Evolutionary conservation across 2,888 invertebrate species (phyloP).

Genomic region (Aphodius sticticus): DNA sequence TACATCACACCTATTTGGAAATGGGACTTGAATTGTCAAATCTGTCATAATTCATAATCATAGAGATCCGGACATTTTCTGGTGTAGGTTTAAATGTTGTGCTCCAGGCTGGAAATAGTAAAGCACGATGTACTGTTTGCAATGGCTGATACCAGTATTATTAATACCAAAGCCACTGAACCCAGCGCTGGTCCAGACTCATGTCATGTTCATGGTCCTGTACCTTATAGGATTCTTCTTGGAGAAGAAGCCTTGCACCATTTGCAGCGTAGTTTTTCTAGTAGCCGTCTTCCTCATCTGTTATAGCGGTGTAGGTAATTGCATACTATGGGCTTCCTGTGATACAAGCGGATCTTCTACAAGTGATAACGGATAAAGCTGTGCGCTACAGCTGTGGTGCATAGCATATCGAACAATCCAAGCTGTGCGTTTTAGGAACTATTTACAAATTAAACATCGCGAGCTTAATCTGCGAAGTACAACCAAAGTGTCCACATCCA

Average conservation of each 20-base stretch:
- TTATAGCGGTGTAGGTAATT: conserved; percentile 95
- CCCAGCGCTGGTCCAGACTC: conserved; percentile 93
- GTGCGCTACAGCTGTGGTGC: not conserved
- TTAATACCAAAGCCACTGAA: conserved; percentile 98
- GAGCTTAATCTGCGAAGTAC: not conserved
- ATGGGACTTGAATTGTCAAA: not conserved
- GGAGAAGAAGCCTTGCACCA: conserved; percentile 96
- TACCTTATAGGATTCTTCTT: conserved; percentile 97
- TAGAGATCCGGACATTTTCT: not conserved
- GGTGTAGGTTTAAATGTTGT: not conserved
- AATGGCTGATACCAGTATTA: conserved; percentile 96
- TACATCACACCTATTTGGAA: not conserved
- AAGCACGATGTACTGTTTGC: conserved; percentile 88
- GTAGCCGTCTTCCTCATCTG: conserved; percentile 93
- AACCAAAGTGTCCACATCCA: not conserved
- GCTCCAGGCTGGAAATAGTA: conserved; percentile 5
- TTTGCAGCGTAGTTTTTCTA: conserved; percentile 94
- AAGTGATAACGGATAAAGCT: conserved; percentile 59
- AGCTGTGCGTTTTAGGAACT: conserved; percentile 30
- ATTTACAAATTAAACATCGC: not conserved
- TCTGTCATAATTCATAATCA: not conserved
- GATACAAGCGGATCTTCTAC: conserved; percentile 58
- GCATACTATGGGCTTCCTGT: conserved; percentile 89
- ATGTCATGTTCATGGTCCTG: conserved; percentile 96
- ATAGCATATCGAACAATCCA: conserved; percentile 18